Conservation (phyloP, 2,113 vertebrate genomes). For the Scomber colias region DNA sequence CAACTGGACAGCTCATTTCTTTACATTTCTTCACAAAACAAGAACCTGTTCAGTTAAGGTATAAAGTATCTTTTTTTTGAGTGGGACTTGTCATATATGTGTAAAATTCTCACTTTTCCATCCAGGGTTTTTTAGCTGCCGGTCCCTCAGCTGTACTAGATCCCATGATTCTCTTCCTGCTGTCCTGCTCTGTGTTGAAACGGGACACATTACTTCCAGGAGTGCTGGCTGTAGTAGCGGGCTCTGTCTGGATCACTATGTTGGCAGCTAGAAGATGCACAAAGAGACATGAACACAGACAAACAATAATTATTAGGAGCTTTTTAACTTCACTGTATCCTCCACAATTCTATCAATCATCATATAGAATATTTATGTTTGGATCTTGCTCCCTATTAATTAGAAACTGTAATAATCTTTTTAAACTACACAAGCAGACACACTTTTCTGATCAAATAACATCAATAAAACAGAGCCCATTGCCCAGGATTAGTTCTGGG, state of each 20-base stretch:
- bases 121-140: conserved; percentile 92
- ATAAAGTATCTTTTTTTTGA: background rate
- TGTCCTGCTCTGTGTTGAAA: conserved; percentile 91
- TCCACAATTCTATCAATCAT: background rate
- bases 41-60: background rate
- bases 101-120: conserved; percentile 91
- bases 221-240: conserved; percentile 83
- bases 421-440: background rate
- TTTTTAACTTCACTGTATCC: background rate
- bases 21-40: conserved; percentile 32
- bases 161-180: conserved; percentile 89
- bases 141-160: conserved; percentile 85
- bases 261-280: conserved; percentile 89
- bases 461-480: background rate
- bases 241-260: conserved; percentile 95
- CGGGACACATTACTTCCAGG: conserved; percentile 87
- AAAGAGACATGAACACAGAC: background rate
- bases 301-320: background rate
- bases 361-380: too few relatives aligned
- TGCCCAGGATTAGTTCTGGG: background rate
- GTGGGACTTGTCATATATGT: background rate
- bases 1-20: conserved; percentile 1
- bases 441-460: too few relatives aligned
- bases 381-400: too few relatives aligned
- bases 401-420: too few relatives aligned